Evolutionary conservation across 2,113 vertebrate genomes (phyloP).

Genomic region (Pampusana beccarii): DNA sequence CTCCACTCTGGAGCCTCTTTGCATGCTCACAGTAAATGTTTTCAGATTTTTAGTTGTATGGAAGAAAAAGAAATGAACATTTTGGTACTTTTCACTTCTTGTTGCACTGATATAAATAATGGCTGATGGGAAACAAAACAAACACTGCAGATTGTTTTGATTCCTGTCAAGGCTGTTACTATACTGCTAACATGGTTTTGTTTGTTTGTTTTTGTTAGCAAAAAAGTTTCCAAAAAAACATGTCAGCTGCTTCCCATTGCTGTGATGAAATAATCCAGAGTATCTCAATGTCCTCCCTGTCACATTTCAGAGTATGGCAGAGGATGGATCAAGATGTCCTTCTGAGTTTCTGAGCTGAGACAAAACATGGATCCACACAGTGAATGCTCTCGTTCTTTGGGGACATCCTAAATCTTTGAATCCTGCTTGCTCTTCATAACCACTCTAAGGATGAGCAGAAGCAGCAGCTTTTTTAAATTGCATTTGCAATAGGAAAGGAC

Average conservation of each 20-base stretch:
- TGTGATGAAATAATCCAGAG: neutral
- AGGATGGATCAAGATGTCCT: neutral
- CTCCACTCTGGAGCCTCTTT: neutral
- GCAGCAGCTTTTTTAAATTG: neutral
- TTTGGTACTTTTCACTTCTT: constrained; percentile 13
- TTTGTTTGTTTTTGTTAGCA: neutral
- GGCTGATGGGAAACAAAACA: constrained; percentile 1
- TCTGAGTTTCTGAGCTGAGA: neutral
- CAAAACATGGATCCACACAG: neutral
- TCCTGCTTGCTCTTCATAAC: neutral
- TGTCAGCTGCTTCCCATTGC: neutral
- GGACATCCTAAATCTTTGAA: neutral
- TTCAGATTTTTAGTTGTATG: neutral
- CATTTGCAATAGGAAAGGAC: neutral
- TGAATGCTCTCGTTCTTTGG: neutral
- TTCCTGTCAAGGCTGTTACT: neutral
- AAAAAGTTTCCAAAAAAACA: neutral
- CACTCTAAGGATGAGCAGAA: neutral
- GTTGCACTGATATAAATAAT: neutral
- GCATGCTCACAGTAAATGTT: neutral
- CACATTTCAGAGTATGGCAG: neutral
- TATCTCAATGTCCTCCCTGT: neutral
- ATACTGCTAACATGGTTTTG: neutral
- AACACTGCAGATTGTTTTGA: neutral
- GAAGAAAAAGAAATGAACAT: neutral